These are phyloP conservation scores for Lithophane ornitopus DNA, from an alignment of 2,888 invertebrate genomes.

Conservation along the genomic window DNA sequence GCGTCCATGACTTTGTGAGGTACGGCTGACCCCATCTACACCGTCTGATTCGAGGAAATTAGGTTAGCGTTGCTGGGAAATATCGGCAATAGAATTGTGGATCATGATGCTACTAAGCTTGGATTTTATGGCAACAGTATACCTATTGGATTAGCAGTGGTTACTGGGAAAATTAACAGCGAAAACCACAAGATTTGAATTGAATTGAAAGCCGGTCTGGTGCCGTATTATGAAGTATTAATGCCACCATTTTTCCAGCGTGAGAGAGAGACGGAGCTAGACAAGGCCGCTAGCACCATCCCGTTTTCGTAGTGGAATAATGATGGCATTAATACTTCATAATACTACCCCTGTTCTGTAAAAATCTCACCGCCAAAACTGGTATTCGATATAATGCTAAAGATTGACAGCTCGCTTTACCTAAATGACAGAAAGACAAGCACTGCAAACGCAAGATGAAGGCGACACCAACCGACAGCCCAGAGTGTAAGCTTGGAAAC, in stretches of 20 bases:
- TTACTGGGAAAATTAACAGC: neutral
- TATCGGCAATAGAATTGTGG: neutral
- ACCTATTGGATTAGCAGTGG: neutral
- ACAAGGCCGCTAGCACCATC: no score
- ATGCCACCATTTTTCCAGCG: no score
- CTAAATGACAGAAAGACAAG: neutral
- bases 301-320: no score
- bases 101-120: neutral
- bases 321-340: no score
- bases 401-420: neutral
- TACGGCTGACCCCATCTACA: slow-evolving; percentile 17
- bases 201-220: neutral
- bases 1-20: slow-evolving; percentile 35
- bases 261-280: no score
- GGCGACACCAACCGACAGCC: neutral
- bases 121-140: no score
- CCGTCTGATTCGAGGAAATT: slow-evolving; percentile 16
- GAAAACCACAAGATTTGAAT: neutral
- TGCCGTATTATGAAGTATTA: no score
- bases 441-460: slow-evolving; percentile 8
- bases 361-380: neutral
- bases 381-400: neutral
- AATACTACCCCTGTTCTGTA: no score
- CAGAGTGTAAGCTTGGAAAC: neutral
- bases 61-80: neutral